phyloP scores from a whole-genome alignment of 2,113 vertebrate species.

The Dicerorhinus sumatrensis region DNA sequence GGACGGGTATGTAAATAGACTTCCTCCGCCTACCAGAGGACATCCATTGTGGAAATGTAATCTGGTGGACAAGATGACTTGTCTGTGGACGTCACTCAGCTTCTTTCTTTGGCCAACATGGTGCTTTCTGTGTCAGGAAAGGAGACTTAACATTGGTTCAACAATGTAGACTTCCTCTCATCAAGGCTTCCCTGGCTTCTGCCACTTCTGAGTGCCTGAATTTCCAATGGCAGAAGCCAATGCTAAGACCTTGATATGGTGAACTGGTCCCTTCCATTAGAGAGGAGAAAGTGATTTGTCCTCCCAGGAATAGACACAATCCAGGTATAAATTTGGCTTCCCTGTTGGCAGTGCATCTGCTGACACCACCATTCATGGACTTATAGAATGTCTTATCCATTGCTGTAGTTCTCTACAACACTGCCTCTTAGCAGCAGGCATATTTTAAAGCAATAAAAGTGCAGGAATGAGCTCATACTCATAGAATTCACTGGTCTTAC shows the following conservation, averaged over 20 bases:
- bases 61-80: background rate
- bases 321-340: background rate
- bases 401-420: background rate
- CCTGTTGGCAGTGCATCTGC: background rate
- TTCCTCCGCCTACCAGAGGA: background rate
- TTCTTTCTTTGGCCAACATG: background rate
- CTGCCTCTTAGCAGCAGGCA: background rate
- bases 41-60: background rate
- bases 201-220: background rate
- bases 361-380: background rate
- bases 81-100: background rate
- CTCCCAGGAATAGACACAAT: background rate
- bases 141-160: background rate
- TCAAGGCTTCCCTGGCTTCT: background rate
- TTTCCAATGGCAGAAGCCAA: background rate
- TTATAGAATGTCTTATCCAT: background rate
- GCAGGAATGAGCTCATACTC: background rate
- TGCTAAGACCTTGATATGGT: background rate
- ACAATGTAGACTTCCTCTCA: background rate
- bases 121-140: background rate
- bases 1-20: background rate
- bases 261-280: too few species aligned
- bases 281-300: background rate
- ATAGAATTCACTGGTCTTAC: background rate
- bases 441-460: background rate